Evolutionary conservation across 2,888 invertebrate genomes (phyloP), one percentile per base, ranked within the genome.

Genomic region (Polyommatus icarus): DNA sequence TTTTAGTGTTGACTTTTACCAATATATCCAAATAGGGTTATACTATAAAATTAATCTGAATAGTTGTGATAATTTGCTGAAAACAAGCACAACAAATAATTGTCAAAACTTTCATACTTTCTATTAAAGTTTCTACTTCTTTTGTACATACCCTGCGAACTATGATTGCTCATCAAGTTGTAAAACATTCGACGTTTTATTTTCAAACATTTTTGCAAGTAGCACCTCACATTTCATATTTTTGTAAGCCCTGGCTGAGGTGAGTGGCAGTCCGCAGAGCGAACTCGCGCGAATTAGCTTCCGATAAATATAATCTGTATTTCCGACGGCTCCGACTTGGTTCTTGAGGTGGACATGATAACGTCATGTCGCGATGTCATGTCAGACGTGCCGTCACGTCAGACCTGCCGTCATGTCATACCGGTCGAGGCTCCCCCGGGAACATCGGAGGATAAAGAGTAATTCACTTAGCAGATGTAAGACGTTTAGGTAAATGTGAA

Each of bases 281-380:
- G 88, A 86, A 46, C 88, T 87, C 87, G 82, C 84, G 85, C 86
- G 89, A 91, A 92, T 92, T 91, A 91, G 91, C 89, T 86, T 85
- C 83, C 84, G 84, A 78, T 81, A 80, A 84, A 84, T 85, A 82
- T 82, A 83, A 83, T 83, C 84, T 83, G 85, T 87, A 88, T 90
- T 90, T 89, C 87, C 86, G 84, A 83, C 78, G 76, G 75, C 80
- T 83, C 86, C 85, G 86, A 88, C 88, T 89, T 87, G 86, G 82
- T 81, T 82, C 84, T 86, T 86, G 85, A 83, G 84, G 87, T 85
- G 86, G 84, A 84, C 85, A 80, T 83, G 59, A 71, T 46, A 71
- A 71, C 32, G 76, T 57, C 76, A 76, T 24, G 46, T 76, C 40
- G 18, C 20, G 57, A 59, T n/a, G 57, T 59, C 57, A 59, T 76